These are phyloP conservation scores for Ennomos quercinarius DNA, from an alignment of 2,888 invertebrate genomes.

Conservation along the genomic window DNA sequence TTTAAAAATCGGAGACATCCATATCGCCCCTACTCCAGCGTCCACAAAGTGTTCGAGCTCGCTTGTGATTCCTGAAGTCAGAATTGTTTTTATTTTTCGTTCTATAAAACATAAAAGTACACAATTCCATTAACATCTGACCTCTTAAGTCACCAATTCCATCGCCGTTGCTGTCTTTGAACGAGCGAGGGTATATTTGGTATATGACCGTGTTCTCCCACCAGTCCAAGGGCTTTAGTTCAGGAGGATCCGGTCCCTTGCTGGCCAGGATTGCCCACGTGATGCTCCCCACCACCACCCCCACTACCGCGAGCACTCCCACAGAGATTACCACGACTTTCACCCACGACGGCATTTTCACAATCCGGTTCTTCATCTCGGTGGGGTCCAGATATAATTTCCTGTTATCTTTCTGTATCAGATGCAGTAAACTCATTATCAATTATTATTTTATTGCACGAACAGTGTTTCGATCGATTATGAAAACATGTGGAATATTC, in stretches of 20 bases:
- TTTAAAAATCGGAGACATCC: constrained; percentile 93
- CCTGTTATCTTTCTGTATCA: constrained; percentile 34
- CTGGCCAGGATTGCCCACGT: constrained; percentile 56
- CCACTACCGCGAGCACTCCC: constrained; percentile 47
- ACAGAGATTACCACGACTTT: constrained; percentile 43
- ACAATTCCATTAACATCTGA: constrained; percentile 37
- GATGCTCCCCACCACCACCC: constrained; percentile 48
- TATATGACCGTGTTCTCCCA: constrained; percentile 92
- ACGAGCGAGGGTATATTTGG: constrained; percentile 93
- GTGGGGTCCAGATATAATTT: constrained; percentile 38
- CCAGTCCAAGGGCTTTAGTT: constrained; percentile 85
- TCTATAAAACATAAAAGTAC: neutral
- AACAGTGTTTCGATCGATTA: constrained; percentile 3
- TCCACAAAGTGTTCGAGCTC: constrained; percentile 87
- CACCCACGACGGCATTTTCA: constrained; percentile 42
- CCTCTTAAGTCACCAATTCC: constrained; percentile 94
- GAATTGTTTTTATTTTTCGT: neutral
- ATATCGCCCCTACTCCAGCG: constrained; percentile 90
- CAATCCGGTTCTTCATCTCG: neutral
- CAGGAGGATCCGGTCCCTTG: constrained; percentile 43
- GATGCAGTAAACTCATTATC: constrained; percentile 24
- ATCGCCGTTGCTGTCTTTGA: constrained; percentile 91
- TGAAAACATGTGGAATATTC: constrained; percentile 6
- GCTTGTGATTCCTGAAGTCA: constrained; percentile 80
- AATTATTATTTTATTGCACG: constrained; percentile 5